These are phyloP conservation scores for Malurus alboscapulatus DNA, from an alignment of 2,113 vertebrate species.

Conservation along the genomic window DNA sequence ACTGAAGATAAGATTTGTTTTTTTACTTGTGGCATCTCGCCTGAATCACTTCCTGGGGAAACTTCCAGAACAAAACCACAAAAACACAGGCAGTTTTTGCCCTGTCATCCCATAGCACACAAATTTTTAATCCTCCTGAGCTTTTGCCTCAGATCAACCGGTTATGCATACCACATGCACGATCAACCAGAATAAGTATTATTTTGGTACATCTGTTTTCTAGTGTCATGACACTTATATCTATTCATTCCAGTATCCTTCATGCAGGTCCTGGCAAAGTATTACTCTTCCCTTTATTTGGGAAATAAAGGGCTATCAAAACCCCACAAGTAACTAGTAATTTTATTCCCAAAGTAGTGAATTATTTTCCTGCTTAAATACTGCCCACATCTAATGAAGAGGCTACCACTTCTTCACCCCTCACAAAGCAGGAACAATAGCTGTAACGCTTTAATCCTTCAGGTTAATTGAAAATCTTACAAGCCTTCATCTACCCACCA, in stretches of 20 bases:
- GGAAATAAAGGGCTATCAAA: background rate
- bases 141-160: background rate
- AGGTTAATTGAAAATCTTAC: conserved; percentile 46
- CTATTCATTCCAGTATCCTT: background rate
- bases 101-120: fast-evolving
- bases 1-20: background rate
- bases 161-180: fast-evolving
- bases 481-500: background rate
- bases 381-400: background rate
- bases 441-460: conserved; percentile 2
- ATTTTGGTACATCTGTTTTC: background rate
- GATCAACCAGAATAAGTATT: background rate
- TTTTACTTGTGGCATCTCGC: background rate
- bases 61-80: background rate
- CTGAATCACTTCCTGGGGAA: background rate
- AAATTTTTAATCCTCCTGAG: background rate
- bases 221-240: background rate
- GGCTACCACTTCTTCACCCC: background rate
- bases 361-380: background rate
- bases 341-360: background rate
- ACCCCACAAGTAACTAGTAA: background rate
- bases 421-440: background rate
- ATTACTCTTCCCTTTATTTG: background rate
- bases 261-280: background rate
- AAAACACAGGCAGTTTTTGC: background rate